Percentiles rank a stretch among this genome's conserved stretches.
Conservation (phyloP, 2,113 vertebrate genomes). For the Benitochromis conjunctus region DNA sequence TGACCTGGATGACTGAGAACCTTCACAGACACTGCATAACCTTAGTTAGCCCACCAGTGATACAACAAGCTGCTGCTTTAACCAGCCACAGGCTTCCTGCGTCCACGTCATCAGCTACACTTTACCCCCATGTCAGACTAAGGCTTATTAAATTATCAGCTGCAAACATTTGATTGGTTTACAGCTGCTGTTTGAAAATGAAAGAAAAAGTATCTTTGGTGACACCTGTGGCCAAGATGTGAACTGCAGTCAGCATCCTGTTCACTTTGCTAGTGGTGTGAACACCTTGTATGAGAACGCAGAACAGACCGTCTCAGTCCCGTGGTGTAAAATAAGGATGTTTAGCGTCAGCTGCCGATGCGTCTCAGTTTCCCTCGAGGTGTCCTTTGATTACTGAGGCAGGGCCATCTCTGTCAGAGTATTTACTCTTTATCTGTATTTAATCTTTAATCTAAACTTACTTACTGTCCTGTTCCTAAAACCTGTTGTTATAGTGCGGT, state of each 20-base stretch:
- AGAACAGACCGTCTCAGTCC: no score
- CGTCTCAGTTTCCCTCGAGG: not conserved
- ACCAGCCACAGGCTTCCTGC: not conserved
- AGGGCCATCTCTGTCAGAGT: not conserved
- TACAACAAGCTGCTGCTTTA: not conserved
- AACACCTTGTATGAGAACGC: no score
- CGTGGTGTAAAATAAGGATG: not conserved
- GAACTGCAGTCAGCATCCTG: not conserved
- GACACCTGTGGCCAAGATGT: not conserved
- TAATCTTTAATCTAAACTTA: not conserved
- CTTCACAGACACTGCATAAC: not conserved
- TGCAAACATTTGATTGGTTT: not conserved
- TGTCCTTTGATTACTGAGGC: not conserved
- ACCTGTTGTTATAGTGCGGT: not conserved
- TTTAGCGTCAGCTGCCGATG: not conserved
- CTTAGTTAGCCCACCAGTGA: not conserved
- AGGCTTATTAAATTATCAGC: not conserved
- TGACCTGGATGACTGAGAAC: not conserved
- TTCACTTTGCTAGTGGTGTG: no score
- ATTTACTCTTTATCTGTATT: not conserved
- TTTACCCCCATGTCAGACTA: not conserved
- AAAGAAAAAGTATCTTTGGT: not conserved
- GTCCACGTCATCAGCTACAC: not conserved
- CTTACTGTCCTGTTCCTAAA: not conserved
- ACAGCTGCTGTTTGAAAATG: not conserved